phyloP scores from a whole-genome alignment of 2,797 vertebrate genomes.

The Hipposideros larvatus region DNA sequence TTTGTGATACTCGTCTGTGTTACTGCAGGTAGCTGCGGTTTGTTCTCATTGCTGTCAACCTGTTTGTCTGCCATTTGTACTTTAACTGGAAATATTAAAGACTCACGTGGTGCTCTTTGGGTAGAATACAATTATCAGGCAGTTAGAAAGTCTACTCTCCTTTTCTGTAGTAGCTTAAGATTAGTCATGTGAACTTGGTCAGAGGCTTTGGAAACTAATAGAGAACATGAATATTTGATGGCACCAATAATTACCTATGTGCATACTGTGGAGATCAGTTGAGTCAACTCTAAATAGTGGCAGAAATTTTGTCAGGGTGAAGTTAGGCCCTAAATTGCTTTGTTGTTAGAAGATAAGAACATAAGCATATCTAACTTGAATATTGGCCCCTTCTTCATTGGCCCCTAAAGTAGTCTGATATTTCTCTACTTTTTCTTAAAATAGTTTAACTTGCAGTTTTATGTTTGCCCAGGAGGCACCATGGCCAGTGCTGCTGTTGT shows the following conservation, averaged over 20 bases:
- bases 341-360: too few relatives aligned
- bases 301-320: not conserved
- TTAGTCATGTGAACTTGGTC: not conserved
- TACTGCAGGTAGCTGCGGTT: not conserved
- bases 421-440: constrained; percentile 29
- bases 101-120: not conserved
- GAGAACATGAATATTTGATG: not conserved
- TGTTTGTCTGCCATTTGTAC: not conserved
- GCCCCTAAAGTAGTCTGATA: not conserved
- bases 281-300: not conserved
- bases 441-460: constrained; percentile 66
- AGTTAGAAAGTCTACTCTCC: not conserved
- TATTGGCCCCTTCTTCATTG: not conserved
- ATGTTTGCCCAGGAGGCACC: constrained; percentile 62
- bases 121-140: not conserved
- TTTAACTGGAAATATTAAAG: not conserved
- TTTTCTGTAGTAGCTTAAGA: not conserved
- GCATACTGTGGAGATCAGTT: not conserved
- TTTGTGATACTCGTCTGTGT: not conserved
- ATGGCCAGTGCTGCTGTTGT: constrained; percentile 85
- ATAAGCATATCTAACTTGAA: too few relatives aligned
- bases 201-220: constrained; percentile 28
- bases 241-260: not conserved
- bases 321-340: not conserved
- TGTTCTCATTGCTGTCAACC: not conserved